These are phyloP conservation scores for Euthynnus affinis DNA, from an alignment of 2,797 vertebrate species.

Conservation along the genomic window DNA sequence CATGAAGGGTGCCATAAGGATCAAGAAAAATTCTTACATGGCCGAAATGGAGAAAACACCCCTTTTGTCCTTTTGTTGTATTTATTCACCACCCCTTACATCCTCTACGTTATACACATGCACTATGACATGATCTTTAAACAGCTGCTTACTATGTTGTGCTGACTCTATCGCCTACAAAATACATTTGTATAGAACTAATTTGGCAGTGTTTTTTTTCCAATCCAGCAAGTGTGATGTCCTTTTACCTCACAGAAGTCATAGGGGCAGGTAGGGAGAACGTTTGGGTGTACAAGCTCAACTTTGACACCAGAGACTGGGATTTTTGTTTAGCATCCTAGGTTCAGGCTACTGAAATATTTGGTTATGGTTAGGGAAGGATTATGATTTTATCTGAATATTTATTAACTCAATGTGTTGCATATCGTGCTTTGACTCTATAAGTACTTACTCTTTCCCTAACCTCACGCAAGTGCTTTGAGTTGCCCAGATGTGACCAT, in stretches of 20 bases:
- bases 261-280: too few species aligned
- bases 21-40: background rate
- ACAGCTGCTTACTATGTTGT: background rate
- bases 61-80: background rate
- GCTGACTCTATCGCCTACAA: too few species aligned
- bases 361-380: too few species aligned
- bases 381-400: too few species aligned
- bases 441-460: background rate
- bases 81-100: background rate
- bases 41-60: slow-evolving; percentile 17
- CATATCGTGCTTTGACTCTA: background rate
- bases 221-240: background rate
- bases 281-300: too few species aligned
- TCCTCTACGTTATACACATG: slow-evolving; percentile 7
- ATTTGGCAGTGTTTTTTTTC: background rate
- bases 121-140: background rate
- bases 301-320: too few species aligned
- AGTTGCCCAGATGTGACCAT: too few species aligned
- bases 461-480: too few species aligned
- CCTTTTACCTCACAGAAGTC: too few species aligned
- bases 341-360: background rate
- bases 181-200: too few species aligned
- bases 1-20: slow-evolving; percentile 5
- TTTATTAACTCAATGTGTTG: background rate
- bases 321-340: background rate